A percentile compares a stretch with the other conserved stretches of the same genome.
phyloP scores from a whole-genome alignment of 1,140 invertebrate species.

The Drosophila trapezifrons region DNA sequence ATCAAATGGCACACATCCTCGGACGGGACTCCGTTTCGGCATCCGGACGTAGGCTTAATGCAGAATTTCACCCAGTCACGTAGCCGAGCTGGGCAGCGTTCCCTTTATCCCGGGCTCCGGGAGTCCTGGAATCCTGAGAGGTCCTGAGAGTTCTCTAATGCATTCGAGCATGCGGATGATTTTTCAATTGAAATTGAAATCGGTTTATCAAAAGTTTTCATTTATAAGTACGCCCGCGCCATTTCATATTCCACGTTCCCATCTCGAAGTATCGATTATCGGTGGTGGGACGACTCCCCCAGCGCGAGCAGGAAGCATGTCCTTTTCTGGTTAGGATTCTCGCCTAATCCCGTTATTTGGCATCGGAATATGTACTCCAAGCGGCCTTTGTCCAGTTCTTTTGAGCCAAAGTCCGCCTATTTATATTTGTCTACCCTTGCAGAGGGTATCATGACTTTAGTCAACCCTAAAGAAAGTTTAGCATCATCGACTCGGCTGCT shows the following conservation, averaged over 20 bases:
- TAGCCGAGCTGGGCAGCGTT: constrained; percentile 22
- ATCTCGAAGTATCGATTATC: constrained; percentile 43
- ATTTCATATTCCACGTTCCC: constrained; percentile 10
- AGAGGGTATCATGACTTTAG: too few relatives aligned
- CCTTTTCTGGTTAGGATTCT: too few relatives aligned
- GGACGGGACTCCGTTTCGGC: constrained; percentile 10
- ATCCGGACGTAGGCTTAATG: constrained; percentile 47
- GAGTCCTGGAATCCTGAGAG: background rate
- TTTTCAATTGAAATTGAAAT: constrained; percentile 54
- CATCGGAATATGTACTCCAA: too few relatives aligned
- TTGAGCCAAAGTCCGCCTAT: too few relatives aligned
- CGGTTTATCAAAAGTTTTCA: constrained; percentile 46
- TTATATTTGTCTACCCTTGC: too few relatives aligned
- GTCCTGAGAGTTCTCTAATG: constrained; percentile 21
- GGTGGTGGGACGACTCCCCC: background rate
- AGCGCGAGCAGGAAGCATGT: background rate
- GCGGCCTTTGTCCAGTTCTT: too few relatives aligned
- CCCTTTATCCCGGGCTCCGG: background rate
- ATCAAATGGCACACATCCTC: constrained; percentile 70
- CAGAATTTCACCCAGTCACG: constrained; percentile 61
- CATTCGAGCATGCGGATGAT: constrained; percentile 21
- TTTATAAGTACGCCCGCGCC: constrained; percentile 9
- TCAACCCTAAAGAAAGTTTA: too few relatives aligned
- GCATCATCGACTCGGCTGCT: too few relatives aligned
- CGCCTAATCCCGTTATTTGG: background rate